These are phyloP conservation scores for Latrodectus elegans DNA, from an alignment of 2,888 invertebrate genomes.

Conservation along the genomic window DNA sequence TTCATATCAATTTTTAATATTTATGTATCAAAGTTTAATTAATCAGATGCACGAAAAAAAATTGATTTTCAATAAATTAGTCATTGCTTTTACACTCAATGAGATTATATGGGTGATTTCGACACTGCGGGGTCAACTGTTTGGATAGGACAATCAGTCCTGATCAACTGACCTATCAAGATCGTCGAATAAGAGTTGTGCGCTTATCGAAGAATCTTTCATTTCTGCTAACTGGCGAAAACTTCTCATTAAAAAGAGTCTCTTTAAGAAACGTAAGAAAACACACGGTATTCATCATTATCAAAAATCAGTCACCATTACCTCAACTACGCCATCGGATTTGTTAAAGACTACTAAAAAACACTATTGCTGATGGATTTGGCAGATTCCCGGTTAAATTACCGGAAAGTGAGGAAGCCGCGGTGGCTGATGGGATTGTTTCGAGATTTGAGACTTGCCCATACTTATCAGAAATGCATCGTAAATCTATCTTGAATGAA, in stretches of 20 bases:
- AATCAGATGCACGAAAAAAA: too few relatives aligned
- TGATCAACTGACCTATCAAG: too few relatives aligned
- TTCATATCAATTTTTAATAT: too few relatives aligned
- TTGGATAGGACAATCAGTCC: too few relatives aligned
- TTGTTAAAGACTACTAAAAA: neutral
- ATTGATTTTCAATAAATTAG: too few relatives aligned
- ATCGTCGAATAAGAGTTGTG: too few relatives aligned
- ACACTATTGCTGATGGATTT: neutral
- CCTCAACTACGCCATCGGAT: neutral
- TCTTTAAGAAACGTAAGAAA: neutral
- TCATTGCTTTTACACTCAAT: too few relatives aligned
- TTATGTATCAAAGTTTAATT: too few relatives aligned
- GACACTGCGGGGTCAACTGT: too few relatives aligned
- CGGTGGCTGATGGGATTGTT: neutral
- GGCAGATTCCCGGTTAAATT: neutral
- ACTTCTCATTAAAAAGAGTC: neutral
- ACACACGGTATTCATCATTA: neutral
- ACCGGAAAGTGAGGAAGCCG: neutral
- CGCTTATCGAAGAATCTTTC: neutral
- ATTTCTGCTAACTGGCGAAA: neutral
- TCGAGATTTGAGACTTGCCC: neutral
- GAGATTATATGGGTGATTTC: too few relatives aligned
- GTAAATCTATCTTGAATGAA: slow-evolving; percentile 7
- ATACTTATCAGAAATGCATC: too few relatives aligned
- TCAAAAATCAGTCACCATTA: neutral